Conservation (phyloP, 2,797 vertebrate species). For the Semotilus atromaculatus region DNA sequence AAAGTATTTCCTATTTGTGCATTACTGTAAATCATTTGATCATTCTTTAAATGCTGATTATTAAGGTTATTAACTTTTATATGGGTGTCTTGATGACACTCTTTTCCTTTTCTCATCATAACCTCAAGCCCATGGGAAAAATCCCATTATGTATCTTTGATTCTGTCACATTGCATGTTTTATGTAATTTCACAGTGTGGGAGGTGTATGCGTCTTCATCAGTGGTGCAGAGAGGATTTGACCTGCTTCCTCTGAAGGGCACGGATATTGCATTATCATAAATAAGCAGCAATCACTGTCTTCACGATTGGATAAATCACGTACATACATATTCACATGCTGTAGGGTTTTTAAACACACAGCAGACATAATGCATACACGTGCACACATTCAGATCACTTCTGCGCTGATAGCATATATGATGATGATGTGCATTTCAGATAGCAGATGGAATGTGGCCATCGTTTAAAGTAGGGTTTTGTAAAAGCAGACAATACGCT, state of each 20-base stretch:
- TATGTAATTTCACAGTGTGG: conserved; percentile 14
- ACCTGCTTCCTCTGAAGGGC: conserved; percentile 32
- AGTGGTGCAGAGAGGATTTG: conserved; percentile 19
- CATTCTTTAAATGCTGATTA: neutral
- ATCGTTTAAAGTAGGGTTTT: neutral
- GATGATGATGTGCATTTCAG: neutral
- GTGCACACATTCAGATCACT: conserved; percentile 20
- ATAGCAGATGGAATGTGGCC: conserved; percentile 8
- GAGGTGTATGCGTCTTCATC: neutral
- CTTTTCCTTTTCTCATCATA: neutral
- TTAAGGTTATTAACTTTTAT: neutral
- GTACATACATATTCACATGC: conserved; percentile 5
- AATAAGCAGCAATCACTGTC: conserved; percentile 35
- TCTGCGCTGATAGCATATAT: neutral
- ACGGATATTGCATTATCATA: conserved; percentile 44
- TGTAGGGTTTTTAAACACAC: conserved; percentile 4
- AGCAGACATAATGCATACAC: neutral
- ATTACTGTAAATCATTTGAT: neutral
- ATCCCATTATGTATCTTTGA: conserved; percentile 29
- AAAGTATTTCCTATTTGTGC: neutral
- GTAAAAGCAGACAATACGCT: neutral
- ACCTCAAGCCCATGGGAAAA: conserved; percentile 9
- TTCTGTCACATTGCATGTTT: conserved; percentile 37
- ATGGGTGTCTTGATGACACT: neutral
- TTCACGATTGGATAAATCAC: conserved; percentile 16